Conservation (phyloP, 2,113 vertebrate genomes). For the Zosterops pallidus region DNA sequence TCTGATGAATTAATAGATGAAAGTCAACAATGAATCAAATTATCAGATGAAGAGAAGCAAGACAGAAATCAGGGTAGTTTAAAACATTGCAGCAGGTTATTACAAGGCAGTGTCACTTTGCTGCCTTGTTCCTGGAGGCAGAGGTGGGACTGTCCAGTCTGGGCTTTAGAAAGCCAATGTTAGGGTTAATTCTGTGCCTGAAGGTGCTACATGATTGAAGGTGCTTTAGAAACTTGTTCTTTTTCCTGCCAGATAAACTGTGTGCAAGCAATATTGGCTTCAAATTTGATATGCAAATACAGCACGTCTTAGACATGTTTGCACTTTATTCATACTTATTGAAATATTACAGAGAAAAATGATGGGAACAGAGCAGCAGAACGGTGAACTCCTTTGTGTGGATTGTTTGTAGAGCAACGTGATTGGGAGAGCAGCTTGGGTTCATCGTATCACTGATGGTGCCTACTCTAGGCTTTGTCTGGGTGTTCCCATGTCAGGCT, state of each 20-base stretch:
- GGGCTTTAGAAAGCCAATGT: not conserved
- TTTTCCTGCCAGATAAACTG: not conserved
- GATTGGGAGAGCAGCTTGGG: not conserved
- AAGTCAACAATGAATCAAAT: constrained; percentile 30
- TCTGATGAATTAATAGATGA: constrained; percentile 36
- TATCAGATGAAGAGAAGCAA: not conserved
- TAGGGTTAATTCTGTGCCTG: constrained; percentile 5
- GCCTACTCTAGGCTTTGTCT: not conserved
- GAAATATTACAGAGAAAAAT: not conserved
- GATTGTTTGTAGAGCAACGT: not conserved
- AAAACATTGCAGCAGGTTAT: not conserved
- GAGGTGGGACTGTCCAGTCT: not conserved
- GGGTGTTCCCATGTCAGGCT: not conserved
- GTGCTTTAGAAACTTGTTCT: not conserved
- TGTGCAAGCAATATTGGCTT: not conserved
- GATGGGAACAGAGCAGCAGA: not conserved
- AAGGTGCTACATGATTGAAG: not conserved
- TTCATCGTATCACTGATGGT: not conserved
- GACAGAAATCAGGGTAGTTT: not conserved
- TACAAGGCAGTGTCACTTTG: not conserved
- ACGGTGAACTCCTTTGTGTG: not conserved
- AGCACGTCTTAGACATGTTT: not conserved
- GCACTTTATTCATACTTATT: not conserved
- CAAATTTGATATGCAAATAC: not conserved
- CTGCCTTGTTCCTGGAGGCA: not conserved